phyloP scores from a whole-genome alignment of 2,888 invertebrate genomes.

The Rhagophthalmus giganteus region DNA sequence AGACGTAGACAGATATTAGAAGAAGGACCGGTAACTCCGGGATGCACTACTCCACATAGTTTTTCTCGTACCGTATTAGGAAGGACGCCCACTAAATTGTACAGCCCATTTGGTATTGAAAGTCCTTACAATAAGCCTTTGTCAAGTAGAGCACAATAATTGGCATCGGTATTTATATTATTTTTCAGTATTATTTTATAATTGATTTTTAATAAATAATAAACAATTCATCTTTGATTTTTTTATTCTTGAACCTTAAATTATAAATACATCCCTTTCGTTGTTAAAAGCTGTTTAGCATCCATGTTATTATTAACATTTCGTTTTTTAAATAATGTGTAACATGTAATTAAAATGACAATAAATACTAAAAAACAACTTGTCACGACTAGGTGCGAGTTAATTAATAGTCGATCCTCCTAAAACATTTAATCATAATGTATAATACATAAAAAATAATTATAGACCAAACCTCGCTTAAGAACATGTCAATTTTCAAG shows the following conservation, averaged over 20 bases:
- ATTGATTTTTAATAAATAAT: too few relatives aligned
- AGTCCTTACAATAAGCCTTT: constrained; percentile 56
- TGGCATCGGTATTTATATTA: constrained; percentile 4
- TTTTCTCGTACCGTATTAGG: constrained; percentile 59
- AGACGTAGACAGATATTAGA: constrained; percentile 59
- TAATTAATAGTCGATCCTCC: constrained; percentile 30
- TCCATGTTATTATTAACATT: constrained; percentile 4
- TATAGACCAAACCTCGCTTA: constrained; percentile 9
- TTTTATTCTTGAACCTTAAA: too few relatives aligned
- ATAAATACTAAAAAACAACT: constrained; percentile 30
- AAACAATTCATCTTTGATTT: neutral
- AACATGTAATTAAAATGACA: constrained; percentile 27
- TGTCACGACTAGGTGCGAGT: constrained; percentile 27
- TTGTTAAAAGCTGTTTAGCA: constrained; percentile 16
- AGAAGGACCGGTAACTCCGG: constrained; percentile 59
- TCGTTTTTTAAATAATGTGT: constrained; percentile 24
- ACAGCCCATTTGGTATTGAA: constrained; percentile 77
- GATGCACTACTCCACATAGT: constrained; percentile 57
- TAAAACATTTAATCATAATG: constrained; percentile 11
- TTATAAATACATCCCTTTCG: constrained; percentile 11
- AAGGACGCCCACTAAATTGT: constrained; percentile 71
- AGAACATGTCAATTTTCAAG: constrained; percentile 11
- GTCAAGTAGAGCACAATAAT: constrained; percentile 6
- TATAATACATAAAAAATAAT: too few relatives aligned
- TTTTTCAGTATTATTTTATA: constrained; percentile 5